Percentiles rank a stretch among this genome's conserved stretches.
These are phyloP conservation scores for Cephus sareptanus DNA, from an alignment of 2,888 invertebrate genomes.

Conservation along the genomic window DNA sequence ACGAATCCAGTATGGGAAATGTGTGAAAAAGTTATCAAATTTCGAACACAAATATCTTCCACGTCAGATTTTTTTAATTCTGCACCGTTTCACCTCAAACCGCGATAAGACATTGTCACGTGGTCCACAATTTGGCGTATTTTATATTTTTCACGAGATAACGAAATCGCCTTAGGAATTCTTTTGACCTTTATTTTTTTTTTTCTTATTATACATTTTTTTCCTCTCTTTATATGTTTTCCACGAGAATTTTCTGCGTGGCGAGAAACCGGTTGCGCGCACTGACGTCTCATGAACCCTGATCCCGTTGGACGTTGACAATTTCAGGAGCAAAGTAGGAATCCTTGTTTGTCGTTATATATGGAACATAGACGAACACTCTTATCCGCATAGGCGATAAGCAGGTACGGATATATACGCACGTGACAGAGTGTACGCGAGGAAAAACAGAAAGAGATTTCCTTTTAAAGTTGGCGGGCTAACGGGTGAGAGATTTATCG, in stretches of 20 bases:
- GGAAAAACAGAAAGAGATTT: background rate
- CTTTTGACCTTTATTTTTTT: background rate
- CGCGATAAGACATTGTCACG: too few relatives aligned
- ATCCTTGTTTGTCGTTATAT: background rate
- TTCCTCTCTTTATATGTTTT: background rate
- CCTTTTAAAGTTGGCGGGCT: constrained; percentile 32
- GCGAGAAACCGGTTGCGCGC: background rate
- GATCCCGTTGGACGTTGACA: background rate
- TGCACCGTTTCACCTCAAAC: too few relatives aligned
- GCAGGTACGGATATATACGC: background rate
- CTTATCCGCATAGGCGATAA: background rate
- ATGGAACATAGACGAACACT: background rate
- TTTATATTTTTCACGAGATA: background rate
- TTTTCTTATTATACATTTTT: background rate
- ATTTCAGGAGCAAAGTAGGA: background rate
- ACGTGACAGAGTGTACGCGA: background rate
- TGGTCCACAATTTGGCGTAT: background rate
- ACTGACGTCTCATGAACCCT: background rate
- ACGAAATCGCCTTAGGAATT: background rate
- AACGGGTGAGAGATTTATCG: constrained; percentile 33
- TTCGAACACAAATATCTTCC: too few relatives aligned
- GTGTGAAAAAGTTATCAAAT: too few relatives aligned
- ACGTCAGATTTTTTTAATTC: too few relatives aligned
- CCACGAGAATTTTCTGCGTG: background rate
- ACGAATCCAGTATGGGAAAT: too few relatives aligned